Evolutionary conservation across 2,888 invertebrate genomes (phyloP), one percentile per base, ranked within the genome.

Genomic region (Campoletis raptor): DNA sequence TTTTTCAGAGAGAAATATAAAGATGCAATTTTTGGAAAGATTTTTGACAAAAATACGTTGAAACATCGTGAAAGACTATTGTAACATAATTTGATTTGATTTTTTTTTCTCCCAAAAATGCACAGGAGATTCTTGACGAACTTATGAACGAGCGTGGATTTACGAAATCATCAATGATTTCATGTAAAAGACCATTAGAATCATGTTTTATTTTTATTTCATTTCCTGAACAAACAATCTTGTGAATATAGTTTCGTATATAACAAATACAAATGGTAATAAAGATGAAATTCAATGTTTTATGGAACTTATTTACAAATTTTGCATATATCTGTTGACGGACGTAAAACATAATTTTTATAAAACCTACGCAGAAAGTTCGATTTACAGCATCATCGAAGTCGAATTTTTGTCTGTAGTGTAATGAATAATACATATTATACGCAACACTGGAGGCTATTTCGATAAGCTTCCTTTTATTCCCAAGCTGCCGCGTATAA

Each of bases 211-310:
- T 69, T 67, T 69, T 69, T 57, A 21, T 69, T 67, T 78, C 37
- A 57, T 18, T 74, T 40, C 57, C 42, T 24, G 67, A 67, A 37
- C 37, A 40, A 79, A 83, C 69, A 72, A 78, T 67, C 79, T 67
- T 84, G 83, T 84, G 83, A 84, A 84, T 84, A 84, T 73, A 73
- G 79, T 84, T 83, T 84, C 83, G 66, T 73, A 67, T 73, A 79
- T 57, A 54, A 79, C 69, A 37, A 57, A 66, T 40, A 67, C 40
- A 78, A 69, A 78, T 36, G 37, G 40, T 69, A 79, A 79, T 69
- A 69, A 69, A 79, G 24, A 69, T 70, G 61, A 48, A 40, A 37
- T 69, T 54, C 2, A 64, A 67, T 52, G 69, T 54, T 69, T 52
- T 37, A 69, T 69, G 18, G 42, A 40, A 69, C 69, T 57, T 78